Conservation (phyloP, 2,113 vertebrate species). For the Lepisosteus osseus region DNA sequence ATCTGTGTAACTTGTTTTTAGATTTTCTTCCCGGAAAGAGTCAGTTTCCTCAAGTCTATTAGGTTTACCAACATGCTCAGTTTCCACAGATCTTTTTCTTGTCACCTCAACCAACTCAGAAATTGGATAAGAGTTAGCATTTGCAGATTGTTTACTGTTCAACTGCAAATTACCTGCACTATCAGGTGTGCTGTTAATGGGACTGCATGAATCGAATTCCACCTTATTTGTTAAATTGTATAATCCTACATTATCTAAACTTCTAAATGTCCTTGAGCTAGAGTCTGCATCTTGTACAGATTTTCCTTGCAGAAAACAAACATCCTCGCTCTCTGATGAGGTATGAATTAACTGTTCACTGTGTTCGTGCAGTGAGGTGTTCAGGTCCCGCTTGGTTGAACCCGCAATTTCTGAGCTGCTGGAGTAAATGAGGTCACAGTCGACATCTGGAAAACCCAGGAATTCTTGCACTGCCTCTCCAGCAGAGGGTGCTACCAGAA, state of each 20-base stretch:
- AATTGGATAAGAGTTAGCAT: slow-evolving; percentile 11
- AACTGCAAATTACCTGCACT: neutral
- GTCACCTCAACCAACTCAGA: slow-evolving; percentile 13
- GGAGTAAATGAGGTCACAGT: slow-evolving; percentile 22
- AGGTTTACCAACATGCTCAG: slow-evolving; percentile 5
- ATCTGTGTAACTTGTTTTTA: neutral
- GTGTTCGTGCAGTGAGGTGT: slow-evolving; percentile 2
- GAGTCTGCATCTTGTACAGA: slow-evolving; percentile 15
- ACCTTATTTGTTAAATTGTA: neutral
- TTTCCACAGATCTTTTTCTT: neutral
- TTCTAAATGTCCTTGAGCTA: slow-evolving; percentile 12
- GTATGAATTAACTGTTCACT: slow-evolving; percentile 8
- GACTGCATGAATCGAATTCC: neutral
- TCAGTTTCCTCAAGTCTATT: slow-evolving; percentile 2
- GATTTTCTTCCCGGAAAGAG: slow-evolving; percentile 6
- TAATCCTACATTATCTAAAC: slow-evolving; percentile 2
- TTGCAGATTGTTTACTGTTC: slow-evolving; percentile 13
- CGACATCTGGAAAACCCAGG: neutral
- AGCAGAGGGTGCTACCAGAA: neutral
- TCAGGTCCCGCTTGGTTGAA: slow-evolving; percentile 17
- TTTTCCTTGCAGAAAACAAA: slow-evolving; percentile 21
- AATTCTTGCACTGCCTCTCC: slow-evolving; percentile 15
- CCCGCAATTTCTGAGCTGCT: slow-evolving; percentile 13
- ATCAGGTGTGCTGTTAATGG: slow-evolving; percentile 15
- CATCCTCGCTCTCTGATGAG: slow-evolving; percentile 9